phyloP scores from a whole-genome alignment of 2,797 vertebrate species.

The Emydoidea blandingii region DNA sequence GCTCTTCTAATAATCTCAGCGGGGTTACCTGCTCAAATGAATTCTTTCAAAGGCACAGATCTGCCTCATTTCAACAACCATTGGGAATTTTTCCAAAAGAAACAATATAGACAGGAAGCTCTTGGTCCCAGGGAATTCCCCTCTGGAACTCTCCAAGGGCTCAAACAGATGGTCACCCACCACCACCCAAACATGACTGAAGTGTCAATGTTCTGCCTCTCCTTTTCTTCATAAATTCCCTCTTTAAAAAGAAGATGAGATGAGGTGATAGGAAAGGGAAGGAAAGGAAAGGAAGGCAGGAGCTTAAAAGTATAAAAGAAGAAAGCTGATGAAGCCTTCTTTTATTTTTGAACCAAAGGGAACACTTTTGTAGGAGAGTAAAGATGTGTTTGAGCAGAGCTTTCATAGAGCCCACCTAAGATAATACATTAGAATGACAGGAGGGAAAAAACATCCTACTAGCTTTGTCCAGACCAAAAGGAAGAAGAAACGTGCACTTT shows the following conservation, averaged over 20 bases:
- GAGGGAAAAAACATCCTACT: conserved; percentile 3
- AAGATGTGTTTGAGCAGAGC: not conserved
- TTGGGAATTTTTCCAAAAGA: not conserved
- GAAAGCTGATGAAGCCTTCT: not conserved
- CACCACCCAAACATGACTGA: not conserved
- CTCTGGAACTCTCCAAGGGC: not conserved
- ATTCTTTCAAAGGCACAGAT: not conserved
- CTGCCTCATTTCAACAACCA: not conserved
- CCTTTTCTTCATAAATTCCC: not conserved
- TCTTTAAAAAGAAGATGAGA: not conserved
- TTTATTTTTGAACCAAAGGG: conserved; percentile 22
- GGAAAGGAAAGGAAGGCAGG: not conserved
- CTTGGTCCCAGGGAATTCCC: not conserved
- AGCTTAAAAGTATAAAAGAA: not conserved
- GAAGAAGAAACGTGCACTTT: not conserved
- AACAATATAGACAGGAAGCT: not conserved
- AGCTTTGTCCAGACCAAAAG: not conserved
- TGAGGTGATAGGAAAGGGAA: too few species aligned
- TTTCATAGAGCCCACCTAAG: not conserved
- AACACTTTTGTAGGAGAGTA: not conserved
- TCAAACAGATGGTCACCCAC: not conserved
- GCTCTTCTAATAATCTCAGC: not conserved
- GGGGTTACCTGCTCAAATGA: not conserved
- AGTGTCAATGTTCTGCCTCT: not conserved
- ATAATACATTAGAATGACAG: not conserved